Conservation (phyloP, 2,113 vertebrate genomes). For the Poeciliopsis prolifica region DNA sequence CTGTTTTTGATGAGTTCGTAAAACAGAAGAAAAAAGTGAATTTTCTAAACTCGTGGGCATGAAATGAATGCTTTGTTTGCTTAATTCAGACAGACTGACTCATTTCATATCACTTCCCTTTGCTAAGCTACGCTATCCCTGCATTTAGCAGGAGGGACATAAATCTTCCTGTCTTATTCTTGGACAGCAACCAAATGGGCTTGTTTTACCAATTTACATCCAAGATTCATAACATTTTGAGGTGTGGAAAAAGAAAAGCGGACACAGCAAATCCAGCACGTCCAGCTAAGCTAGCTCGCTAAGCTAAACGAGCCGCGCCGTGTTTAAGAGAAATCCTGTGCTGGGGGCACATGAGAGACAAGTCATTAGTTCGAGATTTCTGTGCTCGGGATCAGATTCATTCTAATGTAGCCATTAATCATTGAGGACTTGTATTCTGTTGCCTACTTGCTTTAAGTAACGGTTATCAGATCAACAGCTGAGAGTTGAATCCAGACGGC, state of each 20-base stretch:
- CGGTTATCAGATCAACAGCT: constrained; percentile 66
- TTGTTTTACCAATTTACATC: constrained; percentile 8
- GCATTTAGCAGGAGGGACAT: neutral
- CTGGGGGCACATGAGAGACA: constrained; percentile 17
- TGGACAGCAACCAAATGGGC: constrained; percentile 1
- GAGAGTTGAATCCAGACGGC: constrained; percentile 52
- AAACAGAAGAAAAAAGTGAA: neutral
- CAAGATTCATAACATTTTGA: constrained; percentile 5
- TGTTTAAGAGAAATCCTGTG: constrained; percentile 25
- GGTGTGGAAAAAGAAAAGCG: neutral
- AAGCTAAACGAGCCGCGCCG: neutral
- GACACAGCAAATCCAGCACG: constrained; percentile 14
- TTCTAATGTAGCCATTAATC: constrained; percentile 66
- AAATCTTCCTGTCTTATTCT: constrained; percentile 9
- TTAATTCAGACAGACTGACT: neutral
- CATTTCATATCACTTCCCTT: neutral
- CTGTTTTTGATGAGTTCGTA: neutral
- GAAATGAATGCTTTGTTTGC: neutral
- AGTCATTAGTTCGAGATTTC: constrained; percentile 45
- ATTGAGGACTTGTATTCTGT: constrained; percentile 58
- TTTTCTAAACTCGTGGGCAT: neutral
- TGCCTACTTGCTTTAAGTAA: constrained; percentile 56
- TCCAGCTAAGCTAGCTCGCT: neutral
- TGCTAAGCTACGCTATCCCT: neutral
- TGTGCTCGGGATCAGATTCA: constrained; percentile 48